A percentile compares a stretch with the other conserved stretches of the same genome.
These are phyloP conservation scores for Ochotona princeps DNA, from an alignment of 2,113 vertebrate species.

Conservation along the genomic window DNA sequence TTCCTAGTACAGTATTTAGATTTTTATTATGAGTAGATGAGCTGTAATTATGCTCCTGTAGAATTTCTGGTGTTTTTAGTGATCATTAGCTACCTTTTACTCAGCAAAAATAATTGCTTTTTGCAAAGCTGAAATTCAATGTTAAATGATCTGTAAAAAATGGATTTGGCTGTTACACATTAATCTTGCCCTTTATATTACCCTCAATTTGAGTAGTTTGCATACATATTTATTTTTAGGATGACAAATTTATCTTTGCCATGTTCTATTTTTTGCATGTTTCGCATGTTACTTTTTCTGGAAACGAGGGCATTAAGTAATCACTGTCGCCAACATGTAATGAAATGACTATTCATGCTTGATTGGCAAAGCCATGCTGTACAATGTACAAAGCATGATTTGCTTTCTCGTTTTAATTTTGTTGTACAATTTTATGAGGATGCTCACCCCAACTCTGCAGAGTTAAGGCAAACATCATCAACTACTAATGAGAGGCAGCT, in stretches of 20 bases:
- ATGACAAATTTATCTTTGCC: neutral
- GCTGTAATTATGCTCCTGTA: neutral
- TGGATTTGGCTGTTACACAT: neutral
- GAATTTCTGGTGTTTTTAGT: conserved; percentile 8
- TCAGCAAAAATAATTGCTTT: neutral
- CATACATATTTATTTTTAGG: neutral
- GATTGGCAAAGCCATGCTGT: neutral
- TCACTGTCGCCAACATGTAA: neutral
- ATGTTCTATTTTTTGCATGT: neutral
- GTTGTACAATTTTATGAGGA: neutral
- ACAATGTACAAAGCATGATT: neutral
- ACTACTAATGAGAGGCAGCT: neutral
- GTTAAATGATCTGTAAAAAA: neutral
- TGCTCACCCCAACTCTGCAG: neutral
- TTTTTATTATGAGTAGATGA: neutral
- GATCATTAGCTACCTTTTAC: neutral
- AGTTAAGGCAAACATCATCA: neutral
- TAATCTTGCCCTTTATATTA: neutral
- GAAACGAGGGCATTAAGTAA: neutral
- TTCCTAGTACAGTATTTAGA: neutral
- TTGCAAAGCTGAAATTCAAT: neutral
- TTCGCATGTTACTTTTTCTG: neutral
- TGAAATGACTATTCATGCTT: neutral
- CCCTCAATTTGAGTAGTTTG: neutral
- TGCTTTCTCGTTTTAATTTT: neutral